Conservation (phyloP, 2,113 vertebrate species). For the Dipodomys merriami region DNA sequence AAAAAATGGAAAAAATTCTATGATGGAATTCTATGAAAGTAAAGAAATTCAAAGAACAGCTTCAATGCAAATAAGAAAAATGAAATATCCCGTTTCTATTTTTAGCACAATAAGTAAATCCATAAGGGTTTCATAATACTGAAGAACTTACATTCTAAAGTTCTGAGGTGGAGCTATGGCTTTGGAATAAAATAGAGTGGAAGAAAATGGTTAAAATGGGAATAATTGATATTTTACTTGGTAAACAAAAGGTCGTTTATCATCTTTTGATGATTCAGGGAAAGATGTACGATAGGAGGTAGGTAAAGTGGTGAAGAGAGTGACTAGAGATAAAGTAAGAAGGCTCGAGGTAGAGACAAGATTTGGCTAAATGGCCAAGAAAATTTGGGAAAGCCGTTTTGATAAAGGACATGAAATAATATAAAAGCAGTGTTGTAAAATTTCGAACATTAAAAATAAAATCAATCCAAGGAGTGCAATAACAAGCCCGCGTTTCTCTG, state of each 20-base stretch:
- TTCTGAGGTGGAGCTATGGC: conserved; percentile 62
- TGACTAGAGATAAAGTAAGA: neutral
- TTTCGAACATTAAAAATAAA: neutral
- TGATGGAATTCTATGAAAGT: conserved; percentile 76
- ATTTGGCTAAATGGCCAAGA: neutral
- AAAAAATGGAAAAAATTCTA: conserved; percentile 49
- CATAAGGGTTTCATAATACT: conserved; percentile 47
- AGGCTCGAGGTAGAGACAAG: neutral
- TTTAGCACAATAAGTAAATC: conserved; percentile 79
- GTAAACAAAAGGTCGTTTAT: neutral
- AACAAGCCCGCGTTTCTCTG: neutral
- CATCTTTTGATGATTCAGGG: neutral
- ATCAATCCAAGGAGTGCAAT: neutral
- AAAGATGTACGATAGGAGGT: neutral
- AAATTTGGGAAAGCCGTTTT: conserved; percentile 24
- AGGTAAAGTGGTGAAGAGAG: neutral
- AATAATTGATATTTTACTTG: neutral
- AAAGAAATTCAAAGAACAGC: conserved; percentile 70
- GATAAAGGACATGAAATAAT: neutral
- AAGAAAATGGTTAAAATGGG: neutral
- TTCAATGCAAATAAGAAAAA: conserved; percentile 71
- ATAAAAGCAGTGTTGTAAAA: neutral
- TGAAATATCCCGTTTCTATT: conserved; percentile 57
- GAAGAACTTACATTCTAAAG: conserved; percentile 50
- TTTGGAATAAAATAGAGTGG: conserved; percentile 45